Evolutionary conservation across 2,113 vertebrate species (phyloP).

Genomic region (Chiloscyllium plagiosum): DNA sequence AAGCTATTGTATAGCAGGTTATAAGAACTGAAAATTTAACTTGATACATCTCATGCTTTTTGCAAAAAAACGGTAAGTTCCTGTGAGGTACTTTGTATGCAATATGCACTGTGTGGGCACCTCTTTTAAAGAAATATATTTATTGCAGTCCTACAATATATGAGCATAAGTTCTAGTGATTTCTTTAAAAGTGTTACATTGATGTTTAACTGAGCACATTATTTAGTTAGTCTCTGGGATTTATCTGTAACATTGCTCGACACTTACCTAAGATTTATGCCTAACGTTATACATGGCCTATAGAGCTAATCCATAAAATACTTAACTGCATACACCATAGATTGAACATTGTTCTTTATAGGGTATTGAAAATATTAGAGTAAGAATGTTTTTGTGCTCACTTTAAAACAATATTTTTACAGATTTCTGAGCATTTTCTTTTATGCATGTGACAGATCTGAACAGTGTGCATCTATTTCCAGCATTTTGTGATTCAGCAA

Average conservation of each 20-base stretch:
- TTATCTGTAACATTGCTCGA: neutral
- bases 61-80: neutral
- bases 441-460: conserved; percentile 1
- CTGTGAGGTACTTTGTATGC: neutral
- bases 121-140: neutral
- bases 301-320: neutral
- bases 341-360: neutral
- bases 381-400: neutral
- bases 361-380: neutral
- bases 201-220: neutral
- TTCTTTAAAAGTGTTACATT: neutral
- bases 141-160: neutral
- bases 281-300: neutral
- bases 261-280: neutral
- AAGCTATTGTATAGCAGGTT: neutral
- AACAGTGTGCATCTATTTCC: neutral
- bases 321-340: neutral
- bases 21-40: conserved; percentile 23
- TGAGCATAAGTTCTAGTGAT: neutral
- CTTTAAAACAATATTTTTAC: neutral
- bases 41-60: neutral
- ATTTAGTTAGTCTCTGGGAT: neutral
- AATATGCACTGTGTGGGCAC: neutral
- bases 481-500: neutral
- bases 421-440: neutral